A percentile compares a stretch with the other conserved stretches of the same genome.
Conservation (phyloP, 2,113 vertebrate genomes). For the Nannobrachium achirus region DNA sequence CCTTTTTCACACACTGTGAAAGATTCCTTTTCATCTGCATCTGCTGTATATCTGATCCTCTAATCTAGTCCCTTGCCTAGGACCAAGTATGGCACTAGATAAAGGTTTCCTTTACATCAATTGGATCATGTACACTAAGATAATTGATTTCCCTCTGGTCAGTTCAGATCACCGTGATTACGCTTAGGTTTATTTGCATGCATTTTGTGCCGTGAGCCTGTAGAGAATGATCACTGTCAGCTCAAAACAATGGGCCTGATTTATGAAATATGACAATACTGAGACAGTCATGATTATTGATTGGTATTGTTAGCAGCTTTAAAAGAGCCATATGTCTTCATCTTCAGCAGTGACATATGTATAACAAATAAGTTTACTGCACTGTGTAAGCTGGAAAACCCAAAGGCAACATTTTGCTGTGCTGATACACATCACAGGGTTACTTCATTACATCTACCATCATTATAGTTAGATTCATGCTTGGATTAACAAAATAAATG, state of each 20-base stretch:
- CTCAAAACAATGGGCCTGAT: slow-evolving; percentile 77
- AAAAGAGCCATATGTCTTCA: slow-evolving; percentile 84
- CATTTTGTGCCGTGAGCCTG: slow-evolving; percentile 58
- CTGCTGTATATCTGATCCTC: background rate
- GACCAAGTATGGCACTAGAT: background rate
- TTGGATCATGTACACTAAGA: slow-evolving; percentile 10
- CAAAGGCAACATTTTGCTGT: slow-evolving; percentile 65
- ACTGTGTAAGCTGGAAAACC: slow-evolving; percentile 57
- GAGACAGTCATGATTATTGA: slow-evolving; percentile 85
- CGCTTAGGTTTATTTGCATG: slow-evolving; percentile 67
- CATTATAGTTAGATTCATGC: slow-evolving; percentile 64
- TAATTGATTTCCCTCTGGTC: slow-evolving; percentile 63
- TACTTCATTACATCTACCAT: slow-evolving; percentile 67
- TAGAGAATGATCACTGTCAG: slow-evolving; percentile 81
- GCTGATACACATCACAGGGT: slow-evolving; percentile 71
- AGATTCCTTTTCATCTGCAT: slow-evolving; percentile 19
- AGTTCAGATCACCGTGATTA: slow-evolving; percentile 64
- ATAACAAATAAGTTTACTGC: slow-evolving; percentile 80
- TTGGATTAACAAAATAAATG: slow-evolving; percentile 72
- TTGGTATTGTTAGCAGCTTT: slow-evolving; percentile 85
- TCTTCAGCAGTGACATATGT: slow-evolving; percentile 76
- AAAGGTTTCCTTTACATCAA: background rate
- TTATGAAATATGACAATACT: slow-evolving; percentile 83
- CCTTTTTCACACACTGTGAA: slow-evolving; percentile 12
- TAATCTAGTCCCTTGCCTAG: background rate